A percentile compares a stretch with the other conserved stretches of the same genome.
These are phyloP conservation scores for Pteronotus mesoamericanus DNA, from an alignment of 2,797 vertebrate species.

Conservation along the genomic window DNA sequence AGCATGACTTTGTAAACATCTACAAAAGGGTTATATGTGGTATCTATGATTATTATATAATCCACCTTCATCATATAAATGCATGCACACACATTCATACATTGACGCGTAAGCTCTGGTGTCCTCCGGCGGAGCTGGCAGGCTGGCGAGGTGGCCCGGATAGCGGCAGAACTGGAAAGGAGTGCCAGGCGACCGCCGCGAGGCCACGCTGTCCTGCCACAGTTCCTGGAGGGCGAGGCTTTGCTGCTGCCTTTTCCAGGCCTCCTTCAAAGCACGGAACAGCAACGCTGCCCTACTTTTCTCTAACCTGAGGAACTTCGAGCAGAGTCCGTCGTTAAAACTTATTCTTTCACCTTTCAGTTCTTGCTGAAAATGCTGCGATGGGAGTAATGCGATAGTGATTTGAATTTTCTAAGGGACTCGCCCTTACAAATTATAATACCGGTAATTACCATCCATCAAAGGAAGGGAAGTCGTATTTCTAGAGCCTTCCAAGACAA, in stretches of 20 bases:
- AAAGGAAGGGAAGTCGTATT: neutral
- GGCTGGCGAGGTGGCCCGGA: neutral
- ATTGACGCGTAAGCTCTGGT: neutral
- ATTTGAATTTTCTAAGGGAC: neutral
- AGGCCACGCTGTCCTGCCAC: neutral
- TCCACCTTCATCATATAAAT: neutral
- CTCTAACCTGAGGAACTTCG: neutral
- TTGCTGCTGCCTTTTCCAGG: neutral
- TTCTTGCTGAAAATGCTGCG: neutral
- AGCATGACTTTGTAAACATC: neutral
- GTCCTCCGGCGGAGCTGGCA: neutral
- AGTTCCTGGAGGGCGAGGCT: neutral
- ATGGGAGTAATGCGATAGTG: neutral
- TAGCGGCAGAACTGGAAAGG: neutral
- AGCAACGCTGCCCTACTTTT: slow-evolving; percentile 37
- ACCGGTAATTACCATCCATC: neutral
- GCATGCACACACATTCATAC: neutral
- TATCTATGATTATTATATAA: neutral
- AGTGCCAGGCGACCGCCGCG: neutral
- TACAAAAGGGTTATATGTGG: neutral
- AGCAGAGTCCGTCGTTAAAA: neutral
- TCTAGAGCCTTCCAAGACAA: neutral
- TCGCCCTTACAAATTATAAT: neutral
- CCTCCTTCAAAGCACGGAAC: neutral
- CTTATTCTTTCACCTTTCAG: neutral